Evolutionary conservation across 2,113 vertebrate genomes (phyloP), one percentile per base, ranked within the genome.

Genomic region (Lynx canadensis): DNA sequence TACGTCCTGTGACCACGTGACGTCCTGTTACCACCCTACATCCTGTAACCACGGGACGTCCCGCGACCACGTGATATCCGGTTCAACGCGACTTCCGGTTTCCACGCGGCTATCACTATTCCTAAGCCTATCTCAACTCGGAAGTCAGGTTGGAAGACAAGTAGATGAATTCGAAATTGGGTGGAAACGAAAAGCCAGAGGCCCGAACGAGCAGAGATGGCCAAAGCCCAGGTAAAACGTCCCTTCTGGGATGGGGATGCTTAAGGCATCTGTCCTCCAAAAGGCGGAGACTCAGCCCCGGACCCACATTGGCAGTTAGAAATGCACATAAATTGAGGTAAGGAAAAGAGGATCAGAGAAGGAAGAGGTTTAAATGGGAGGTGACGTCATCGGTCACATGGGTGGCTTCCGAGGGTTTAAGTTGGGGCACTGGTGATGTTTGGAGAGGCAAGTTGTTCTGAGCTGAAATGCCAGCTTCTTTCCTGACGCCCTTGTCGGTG

Each of bases 381-480:
- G 21, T 57, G 91, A 91, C 11, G 23, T 94, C 82, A 50, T 1
- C 11, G 48, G 79, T 31, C 31, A 60, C 69, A 18, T 2, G 50
- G 0, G 15, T 25, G 88, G 45, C 52, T 84, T 27, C 68, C 1
- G 41, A 29, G 0, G 41, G 83, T 50, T 45, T 11, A 15, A 45
- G 79, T 4, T 14, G 19, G 80, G 66, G n/a, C 19, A 15, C 36
- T 4, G 60, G 76, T 27, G 71, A 65, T 63, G 95, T 76, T 29
- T 86, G 95, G 7, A 5, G 60, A 79, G 52, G 60, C 13, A 38
- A 16, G 33, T 12, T 7, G 23, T 41, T 90, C 38, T 2, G 27
- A 63, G 52, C 92, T 55, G 89, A 93, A 66, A 84, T 94, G 92
- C 92, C 96, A 96, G 86, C 85, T 13, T 19, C 91, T 36, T 71